Evolutionary conservation across 1,140 invertebrate species (phyloP).

Genomic region (Paralvinella palmiformis): DNA sequence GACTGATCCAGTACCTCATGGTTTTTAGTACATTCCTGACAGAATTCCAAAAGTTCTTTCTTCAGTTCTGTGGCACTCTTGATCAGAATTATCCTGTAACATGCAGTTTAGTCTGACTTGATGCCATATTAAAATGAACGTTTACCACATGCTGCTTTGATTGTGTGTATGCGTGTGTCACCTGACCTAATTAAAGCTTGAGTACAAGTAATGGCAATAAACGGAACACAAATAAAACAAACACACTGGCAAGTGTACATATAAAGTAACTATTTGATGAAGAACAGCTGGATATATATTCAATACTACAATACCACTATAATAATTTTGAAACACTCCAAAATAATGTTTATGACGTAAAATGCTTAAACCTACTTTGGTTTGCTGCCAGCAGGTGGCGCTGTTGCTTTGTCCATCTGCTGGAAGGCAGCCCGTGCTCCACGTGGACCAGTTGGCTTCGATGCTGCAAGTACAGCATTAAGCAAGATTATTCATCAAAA

Average conservation of each 20-base stretch:
- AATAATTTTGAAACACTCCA: not conserved
- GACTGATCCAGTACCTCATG: not conserved
- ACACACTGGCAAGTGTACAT: not conserved
- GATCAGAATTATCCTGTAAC: not conserved
- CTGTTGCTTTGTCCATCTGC: slow-evolving; percentile 37
- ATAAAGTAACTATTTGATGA: not conserved
- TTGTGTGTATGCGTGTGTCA: not conserved
- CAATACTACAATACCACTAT: not conserved
- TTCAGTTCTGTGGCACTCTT: not conserved
- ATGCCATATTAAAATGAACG: not conserved
- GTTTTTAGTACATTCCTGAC: not conserved
- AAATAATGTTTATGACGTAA: not conserved
- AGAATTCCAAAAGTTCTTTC: not conserved
- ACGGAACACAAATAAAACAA: not conserved
- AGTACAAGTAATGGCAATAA: not conserved
- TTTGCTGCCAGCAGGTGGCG: slow-evolving; percentile 23
- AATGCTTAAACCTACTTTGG: slow-evolving; percentile 36
- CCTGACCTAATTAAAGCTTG: not conserved
- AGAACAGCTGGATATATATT: not conserved
- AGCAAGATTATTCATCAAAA: too few relatives aligned
- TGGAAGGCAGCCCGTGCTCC: slow-evolving; percentile 43
- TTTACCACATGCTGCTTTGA: not conserved
- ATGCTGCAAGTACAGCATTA: too few relatives aligned
- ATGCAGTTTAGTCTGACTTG: not conserved
- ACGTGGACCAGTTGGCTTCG: too few relatives aligned